Evolutionary conservation across 2,797 vertebrate genomes (phyloP).

Genomic region (Odontamblyopus rebecca): DNA sequence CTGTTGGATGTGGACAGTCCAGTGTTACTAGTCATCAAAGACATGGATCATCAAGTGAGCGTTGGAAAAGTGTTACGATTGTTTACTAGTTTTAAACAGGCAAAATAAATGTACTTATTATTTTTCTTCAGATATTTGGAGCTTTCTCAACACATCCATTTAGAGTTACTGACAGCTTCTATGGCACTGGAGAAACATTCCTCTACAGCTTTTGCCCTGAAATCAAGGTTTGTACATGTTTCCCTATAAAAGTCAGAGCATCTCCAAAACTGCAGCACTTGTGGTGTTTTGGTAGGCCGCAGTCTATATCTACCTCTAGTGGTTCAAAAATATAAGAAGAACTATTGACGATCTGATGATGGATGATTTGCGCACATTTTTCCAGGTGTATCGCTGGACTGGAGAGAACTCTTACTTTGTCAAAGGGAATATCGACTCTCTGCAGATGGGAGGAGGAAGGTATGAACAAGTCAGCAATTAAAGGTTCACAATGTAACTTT

Average conservation of each 20-base stretch:
- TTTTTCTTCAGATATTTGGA: constrained; percentile 85
- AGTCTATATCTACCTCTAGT: no score
- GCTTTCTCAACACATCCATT: constrained; percentile 96
- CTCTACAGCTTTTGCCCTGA: constrained; percentile 94
- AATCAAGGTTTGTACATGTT: constrained; percentile 83
- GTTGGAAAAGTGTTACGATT: neutral
- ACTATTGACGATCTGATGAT: no score
- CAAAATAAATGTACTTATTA: neutral
- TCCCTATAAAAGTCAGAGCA: neutral
- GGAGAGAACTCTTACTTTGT: constrained; percentile 99
- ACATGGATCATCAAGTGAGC: constrained; percentile 91
- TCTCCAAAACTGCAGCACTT: no score
- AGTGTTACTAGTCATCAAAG: constrained; percentile 92
- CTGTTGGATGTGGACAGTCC: constrained; percentile 87
- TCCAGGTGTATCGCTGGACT: constrained; percentile 93
- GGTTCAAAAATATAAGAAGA: no score
- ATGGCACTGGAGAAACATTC: constrained; percentile 97
- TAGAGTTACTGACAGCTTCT: constrained; percentile 94
- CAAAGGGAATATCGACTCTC: constrained; percentile 91
- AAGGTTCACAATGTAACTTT: no score
- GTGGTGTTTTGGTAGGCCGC: no score
- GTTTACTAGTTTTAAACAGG: constrained; percentile 3
- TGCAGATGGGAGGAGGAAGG: constrained; percentile 98
- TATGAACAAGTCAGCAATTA: constrained; percentile 60
- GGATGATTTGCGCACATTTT: neutral